phyloP scores from a whole-genome alignment of 2,113 vertebrate species.

The Gymnogyps californianus region DNA sequence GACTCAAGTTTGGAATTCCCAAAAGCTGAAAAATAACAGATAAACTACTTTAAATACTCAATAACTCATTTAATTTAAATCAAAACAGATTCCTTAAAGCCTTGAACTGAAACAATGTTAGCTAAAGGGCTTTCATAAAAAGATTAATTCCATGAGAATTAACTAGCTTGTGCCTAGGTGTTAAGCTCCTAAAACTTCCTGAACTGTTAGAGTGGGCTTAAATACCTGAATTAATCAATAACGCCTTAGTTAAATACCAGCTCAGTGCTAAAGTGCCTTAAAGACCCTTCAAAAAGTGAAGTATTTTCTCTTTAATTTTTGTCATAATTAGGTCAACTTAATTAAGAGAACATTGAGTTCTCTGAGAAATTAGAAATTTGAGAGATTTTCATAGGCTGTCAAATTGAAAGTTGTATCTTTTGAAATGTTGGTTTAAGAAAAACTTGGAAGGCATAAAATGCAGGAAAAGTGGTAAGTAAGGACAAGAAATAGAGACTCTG shows the following conservation, averaged over 20 bases:
- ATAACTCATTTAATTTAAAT: slow-evolving; percentile 6
- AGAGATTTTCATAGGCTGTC: not conserved
- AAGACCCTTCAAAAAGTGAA: not conserved
- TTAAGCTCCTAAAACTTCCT: slow-evolving; percentile 9
- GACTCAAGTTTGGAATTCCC: not conserved
- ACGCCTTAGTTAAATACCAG: not conserved
- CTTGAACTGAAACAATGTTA: not conserved
- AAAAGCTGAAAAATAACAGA: not conserved
- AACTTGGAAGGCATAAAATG: not conserved
- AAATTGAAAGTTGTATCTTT: not conserved
- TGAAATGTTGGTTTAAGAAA: not conserved
- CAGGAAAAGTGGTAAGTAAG: not conserved
- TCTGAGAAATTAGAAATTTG: not conserved
- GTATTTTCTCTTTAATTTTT: not conserved
- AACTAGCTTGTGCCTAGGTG: not conserved
- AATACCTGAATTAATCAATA: not conserved
- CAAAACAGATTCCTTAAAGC: not conserved
- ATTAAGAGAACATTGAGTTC: not conserved
- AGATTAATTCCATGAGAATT: not conserved
- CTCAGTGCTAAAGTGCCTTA: not conserved
- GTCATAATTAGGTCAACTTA: not conserved
- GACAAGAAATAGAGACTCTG: not conserved
- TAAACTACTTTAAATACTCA: not conserved
- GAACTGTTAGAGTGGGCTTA: not conserved
- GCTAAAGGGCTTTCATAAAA: slow-evolving; percentile 6